Evolutionary conservation across 2,113 vertebrate genomes (phyloP).

Genomic region (Caranx ignobilis): DNA sequence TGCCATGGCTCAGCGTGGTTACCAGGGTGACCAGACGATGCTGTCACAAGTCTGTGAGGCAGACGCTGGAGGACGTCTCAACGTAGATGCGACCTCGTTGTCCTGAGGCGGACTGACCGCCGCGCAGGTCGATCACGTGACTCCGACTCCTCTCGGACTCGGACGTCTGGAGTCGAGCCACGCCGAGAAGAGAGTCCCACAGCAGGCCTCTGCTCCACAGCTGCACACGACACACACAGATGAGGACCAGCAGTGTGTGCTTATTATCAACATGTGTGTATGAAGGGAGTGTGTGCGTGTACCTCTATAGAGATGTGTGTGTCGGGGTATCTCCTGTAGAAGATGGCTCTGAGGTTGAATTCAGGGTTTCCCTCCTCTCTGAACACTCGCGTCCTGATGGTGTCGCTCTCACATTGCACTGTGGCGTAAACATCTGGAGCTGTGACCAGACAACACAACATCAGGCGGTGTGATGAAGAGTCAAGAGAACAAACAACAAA

Average conservation of each 20-base stretch:
- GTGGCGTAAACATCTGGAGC: slow-evolving; percentile 83
- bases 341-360: slow-evolving; percentile 85
- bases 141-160: slow-evolving; percentile 75
- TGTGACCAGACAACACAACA: slow-evolving; percentile 40
- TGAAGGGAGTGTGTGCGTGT: background rate
- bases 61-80: slow-evolving; percentile 83
- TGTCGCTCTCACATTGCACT: slow-evolving; percentile 81
- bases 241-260: background rate
- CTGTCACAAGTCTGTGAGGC: slow-evolving; percentile 83
- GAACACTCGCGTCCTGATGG: slow-evolving; percentile 79
- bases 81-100: slow-evolving; percentile 73
- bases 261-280: background rate
- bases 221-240: slow-evolving; percentile 56
- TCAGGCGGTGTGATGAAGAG: background rate
- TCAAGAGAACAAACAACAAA: background rate
- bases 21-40: background rate
- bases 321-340: slow-evolving; percentile 83
- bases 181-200: slow-evolving; percentile 83
- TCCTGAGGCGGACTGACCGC: slow-evolving; percentile 34
- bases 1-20: background rate
- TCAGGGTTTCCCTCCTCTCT: slow-evolving; percentile 80
- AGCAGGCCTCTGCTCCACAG: slow-evolving; percentile 80
- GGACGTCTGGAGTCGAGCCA: slow-evolving; percentile 73
- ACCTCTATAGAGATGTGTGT: slow-evolving; percentile 81
- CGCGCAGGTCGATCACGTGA: slow-evolving; percentile 79